Base-by-base conservation (phyloP, 2,797 vertebrate genomes). In the Australoheros facetus region DNA sequence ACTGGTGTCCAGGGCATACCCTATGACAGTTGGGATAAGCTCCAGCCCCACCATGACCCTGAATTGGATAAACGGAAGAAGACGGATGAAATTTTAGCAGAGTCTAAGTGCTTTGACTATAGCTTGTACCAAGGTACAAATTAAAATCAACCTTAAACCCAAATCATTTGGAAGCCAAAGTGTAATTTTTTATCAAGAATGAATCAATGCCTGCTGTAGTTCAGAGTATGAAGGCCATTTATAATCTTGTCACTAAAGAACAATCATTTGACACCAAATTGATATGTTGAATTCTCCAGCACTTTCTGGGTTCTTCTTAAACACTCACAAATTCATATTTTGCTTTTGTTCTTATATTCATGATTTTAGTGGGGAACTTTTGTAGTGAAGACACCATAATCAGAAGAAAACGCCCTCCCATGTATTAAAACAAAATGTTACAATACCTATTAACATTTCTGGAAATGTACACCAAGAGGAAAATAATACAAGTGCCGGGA, bases 401-500 rank as follows among this genome's bases (percentile, higher is more conserved):
- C 72, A 76, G 26, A 42, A 32, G 5, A 64, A 32, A 60, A 78
- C 28, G 23, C 10, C 9, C 3, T 23, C 11, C 17, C 37, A 71
- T 37, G 75, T 26, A 71, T 60, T 45, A 87, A 84, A 85, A 87
- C 73, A 74, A 76, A 86, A 86, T 82, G 74, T 81, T 75, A 78
- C 73, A 81, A 78, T 30, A n/a, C 77, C 75, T n/a, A 37, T 81
- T 82, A 73, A 81, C 84, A 75, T 74, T 84, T 81, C 28, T 83
- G 90, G 85, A 81, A 54, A 55, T 1, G 70, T 78, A 82, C 66
- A 83, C 42, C 28, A 70, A 53, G 56, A 83, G 64, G 81, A 79
- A 85, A 86, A 90, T 39, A 85, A 85, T 85, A 73, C 54, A 71
- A 85, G 83, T 73, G 75, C 84, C 82, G 72, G 51, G 86, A 87